A percentile compares a stretch with the other conserved stretches of the same genome.
phyloP scores from a whole-genome alignment of 2,113 vertebrate genomes.

The Turdus rufiventris region DNA sequence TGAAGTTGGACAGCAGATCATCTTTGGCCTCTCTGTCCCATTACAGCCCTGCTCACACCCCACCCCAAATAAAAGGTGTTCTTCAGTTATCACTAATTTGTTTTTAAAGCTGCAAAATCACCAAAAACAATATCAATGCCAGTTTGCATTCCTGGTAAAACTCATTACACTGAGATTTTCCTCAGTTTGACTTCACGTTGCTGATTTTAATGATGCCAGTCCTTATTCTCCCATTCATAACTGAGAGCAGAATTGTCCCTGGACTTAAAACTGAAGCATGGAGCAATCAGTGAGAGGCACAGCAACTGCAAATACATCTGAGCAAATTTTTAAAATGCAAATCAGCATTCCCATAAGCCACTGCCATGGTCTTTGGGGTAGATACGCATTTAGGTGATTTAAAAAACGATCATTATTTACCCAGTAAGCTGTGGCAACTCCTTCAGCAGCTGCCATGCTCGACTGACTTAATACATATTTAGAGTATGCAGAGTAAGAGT shows the following conservation, averaged over 20 bases:
- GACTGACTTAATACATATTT: constrained; percentile 69
- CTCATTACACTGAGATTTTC: rapidly evolving
- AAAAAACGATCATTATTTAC: constrained; percentile 62
- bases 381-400: constrained; percentile 57
- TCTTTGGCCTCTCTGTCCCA: not conserved
- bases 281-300: not conserved
- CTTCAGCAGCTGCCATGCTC: constrained; percentile 61
- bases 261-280: not conserved
- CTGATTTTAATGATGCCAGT: not conserved
- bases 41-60: not conserved
- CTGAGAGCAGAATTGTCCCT: not conserved
- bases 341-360: constrained; percentile 48
- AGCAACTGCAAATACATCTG: not conserved
- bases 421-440: constrained; percentile 61
- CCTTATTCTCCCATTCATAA: not conserved
- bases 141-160: not conserved
- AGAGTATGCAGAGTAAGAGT: constrained; percentile 61
- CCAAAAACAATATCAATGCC: not conserved
- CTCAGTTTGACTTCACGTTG: not conserved
- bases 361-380: constrained; percentile 36
- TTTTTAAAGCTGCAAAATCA: not conserved
- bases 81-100: not conserved
- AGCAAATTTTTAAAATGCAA: constrained; percentile 59
- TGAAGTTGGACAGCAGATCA: not conserved
- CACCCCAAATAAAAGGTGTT: rapidly evolving